Evolutionary conservation across 2,888 invertebrate genomes (phyloP).

Genomic region (Caenorhabditis sp.): DNA sequence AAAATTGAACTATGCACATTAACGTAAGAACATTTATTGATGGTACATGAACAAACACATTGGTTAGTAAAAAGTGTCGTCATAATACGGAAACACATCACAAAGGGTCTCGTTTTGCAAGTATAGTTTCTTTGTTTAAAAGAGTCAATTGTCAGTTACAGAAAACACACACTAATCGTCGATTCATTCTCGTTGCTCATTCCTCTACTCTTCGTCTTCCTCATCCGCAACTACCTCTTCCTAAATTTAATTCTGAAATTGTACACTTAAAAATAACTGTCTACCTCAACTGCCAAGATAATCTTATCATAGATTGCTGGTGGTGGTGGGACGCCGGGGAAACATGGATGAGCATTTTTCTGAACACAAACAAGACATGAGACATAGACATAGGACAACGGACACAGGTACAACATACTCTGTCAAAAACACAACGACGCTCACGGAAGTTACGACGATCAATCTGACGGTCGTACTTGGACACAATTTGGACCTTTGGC

Average conservation of each 20-base stretch:
- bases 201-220: conserved; percentile 54
- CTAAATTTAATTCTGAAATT: not conserved
- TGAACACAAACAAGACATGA: conserved; percentile 51
- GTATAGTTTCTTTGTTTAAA: not conserved
- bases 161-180: conserved; percentile 46
- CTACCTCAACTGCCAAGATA: conserved; percentile 56
- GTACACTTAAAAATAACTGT: not conserved
- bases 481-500: conserved; percentile 98
- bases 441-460: conserved; percentile 86
- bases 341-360: conserved; percentile 76
- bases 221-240: conserved; percentile 59
- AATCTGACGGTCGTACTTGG: conserved; percentile 97
- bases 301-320: conserved; percentile 68
- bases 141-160: conserved; percentile 46
- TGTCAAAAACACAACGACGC: conserved; percentile 75
- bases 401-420: conserved; percentile 61
- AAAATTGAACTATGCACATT: not conserved
- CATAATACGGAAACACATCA: conserved; percentile 7
- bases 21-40: conserved; percentile 44
- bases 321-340: conserved; percentile 78
- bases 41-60: conserved; percentile 17
- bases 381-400: not conserved
- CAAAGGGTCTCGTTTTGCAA: not conserved
- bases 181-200: conserved; percentile 27
- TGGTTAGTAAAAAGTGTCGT: conserved; percentile 6